Base-by-base conservation (phyloP, 2,113 vertebrate species). In the Crotalus helleri region DNA sequence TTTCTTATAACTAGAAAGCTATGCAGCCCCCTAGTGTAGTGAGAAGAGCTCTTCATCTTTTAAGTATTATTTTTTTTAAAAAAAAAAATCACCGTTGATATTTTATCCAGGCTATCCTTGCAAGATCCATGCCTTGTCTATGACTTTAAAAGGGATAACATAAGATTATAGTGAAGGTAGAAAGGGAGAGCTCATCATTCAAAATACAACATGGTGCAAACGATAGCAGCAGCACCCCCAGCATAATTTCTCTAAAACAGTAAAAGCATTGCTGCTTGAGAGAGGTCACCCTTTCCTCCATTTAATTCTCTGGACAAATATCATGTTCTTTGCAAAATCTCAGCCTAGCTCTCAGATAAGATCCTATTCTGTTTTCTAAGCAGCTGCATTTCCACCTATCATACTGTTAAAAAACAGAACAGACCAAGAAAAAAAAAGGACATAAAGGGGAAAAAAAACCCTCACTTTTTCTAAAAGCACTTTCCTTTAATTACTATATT, bases 261-360 rank as follows among this genome's bases (percentile, higher is more conserved):
- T 44, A 39, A 85, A 26, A 17, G 23, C 53, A 44, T 69, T 74
- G n/a, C 24, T 6, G 23, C 21, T 3, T 0, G 1, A 54, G n/a
- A 91, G 24, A 81, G 6, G 33, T 81, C 17, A 81, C 17, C 17
- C 74, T n/a, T 19, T 64, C 33, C n/a, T 85, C 33, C 53, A 21
- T 74, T 91, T 55, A 44, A 24, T 17, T 57, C 33, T 46, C 33
- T 57, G 44, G 12, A 26, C n/a, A 29, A 85, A 51, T 44, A 54
- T 93, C 74, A 90, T 46, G 7, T 74, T 8, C 92, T 94, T 95
- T 49, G 59, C 91, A 93, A 96, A 95, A 92, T 95, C 85, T 26
- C 23, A 93, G 24, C 2, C 61, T 93, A 87, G 59, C 23, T 94
- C n/a, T 46, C 53, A 19, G 26, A 95, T 94, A 94, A 95, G 0